Conservation (phyloP, 2,113 vertebrate species). For the Nesoenas mayeri region DNA sequence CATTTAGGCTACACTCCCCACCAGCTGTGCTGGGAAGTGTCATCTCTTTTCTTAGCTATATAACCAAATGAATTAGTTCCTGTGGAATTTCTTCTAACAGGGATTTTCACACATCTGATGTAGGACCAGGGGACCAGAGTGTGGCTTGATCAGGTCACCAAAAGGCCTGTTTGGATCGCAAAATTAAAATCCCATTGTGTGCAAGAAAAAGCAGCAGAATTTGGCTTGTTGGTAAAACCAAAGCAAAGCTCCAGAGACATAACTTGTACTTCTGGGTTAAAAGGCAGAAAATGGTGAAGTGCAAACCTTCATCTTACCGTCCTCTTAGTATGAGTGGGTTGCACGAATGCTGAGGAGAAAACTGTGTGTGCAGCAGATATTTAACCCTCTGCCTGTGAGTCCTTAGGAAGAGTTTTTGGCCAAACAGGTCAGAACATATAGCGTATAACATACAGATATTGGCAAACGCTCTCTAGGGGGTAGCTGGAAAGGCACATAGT, state of each 20-base stretch:
- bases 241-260: background rate
- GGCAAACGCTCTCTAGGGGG: background rate
- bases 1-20: background rate
- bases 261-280: background rate
- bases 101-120: background rate
- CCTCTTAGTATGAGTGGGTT: background rate
- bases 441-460: rapidly evolving
- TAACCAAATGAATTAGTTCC: background rate
- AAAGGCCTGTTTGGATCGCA: background rate
- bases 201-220: background rate
- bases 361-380: rapidly evolving
- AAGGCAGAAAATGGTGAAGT: background rate
- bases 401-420: background rate
- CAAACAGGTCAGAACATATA: background rate
- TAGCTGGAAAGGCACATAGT: background rate
- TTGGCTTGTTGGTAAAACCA: background rate
- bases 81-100: background rate
- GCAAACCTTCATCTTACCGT: background rate
- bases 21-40: rapidly evolving
- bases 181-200: background rate
- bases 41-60: background rate
- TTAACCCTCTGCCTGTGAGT: background rate
- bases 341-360: background rate
- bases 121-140: background rate
- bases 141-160: background rate